These are phyloP conservation scores for Pelmatolapia mariae DNA, from an alignment of 2,113 vertebrate species.

Conservation along the genomic window DNA sequence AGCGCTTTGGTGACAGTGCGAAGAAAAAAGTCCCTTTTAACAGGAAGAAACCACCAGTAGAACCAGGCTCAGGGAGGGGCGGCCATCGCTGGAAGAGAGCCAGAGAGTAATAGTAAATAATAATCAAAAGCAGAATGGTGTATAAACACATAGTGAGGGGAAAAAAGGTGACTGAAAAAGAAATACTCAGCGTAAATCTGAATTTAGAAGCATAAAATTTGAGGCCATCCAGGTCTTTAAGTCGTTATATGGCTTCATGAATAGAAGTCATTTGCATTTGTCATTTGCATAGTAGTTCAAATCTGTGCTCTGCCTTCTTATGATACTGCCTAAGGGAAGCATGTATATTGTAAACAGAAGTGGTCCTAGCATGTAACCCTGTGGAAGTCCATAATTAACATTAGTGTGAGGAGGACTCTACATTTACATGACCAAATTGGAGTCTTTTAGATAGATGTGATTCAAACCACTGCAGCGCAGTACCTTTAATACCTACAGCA, in stretches of 20 bases:
- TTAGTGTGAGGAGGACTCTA: neutral
- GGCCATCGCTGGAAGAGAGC: neutral
- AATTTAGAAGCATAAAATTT: neutral
- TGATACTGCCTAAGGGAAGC: neutral
- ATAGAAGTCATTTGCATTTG: neutral
- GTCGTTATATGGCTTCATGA: neutral
- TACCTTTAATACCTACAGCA: neutral
- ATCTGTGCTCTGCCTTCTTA: neutral
- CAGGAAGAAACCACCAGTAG: neutral
- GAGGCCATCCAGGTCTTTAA: neutral
- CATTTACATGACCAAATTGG: neutral
- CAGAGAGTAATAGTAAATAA: neutral
- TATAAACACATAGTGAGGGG: neutral
- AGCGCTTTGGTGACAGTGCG: neutral
- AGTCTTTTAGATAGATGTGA: neutral
- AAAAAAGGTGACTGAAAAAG: neutral
- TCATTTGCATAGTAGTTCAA: neutral
- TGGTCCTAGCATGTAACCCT: neutral
- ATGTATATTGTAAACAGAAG: neutral
- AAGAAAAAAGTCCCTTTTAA: neutral
- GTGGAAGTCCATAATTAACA: neutral
- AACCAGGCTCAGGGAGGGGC: fast-evolving
- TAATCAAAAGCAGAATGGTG: neutral
- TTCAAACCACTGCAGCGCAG: neutral
- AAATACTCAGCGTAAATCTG: neutral